Conservation (phyloP, 2,888 invertebrate species). For the Drosophila picticornis region DNA sequence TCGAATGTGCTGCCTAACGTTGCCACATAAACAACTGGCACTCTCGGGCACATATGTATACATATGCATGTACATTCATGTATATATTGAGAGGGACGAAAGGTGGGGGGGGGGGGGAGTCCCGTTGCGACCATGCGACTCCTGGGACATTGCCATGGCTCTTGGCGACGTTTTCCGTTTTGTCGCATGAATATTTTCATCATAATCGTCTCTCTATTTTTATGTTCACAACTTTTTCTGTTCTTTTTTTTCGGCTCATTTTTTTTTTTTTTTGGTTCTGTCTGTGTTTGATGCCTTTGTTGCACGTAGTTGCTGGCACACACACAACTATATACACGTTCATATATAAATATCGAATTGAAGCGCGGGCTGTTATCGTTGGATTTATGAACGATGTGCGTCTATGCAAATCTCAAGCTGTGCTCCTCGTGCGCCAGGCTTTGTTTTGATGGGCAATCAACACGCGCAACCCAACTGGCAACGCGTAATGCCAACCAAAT, state of each 20-base stretch:
- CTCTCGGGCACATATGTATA: background rate
- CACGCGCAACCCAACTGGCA: slow-evolving; percentile 51
- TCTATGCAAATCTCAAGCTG: slow-evolving; percentile 75
- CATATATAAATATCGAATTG: slow-evolving; percentile 30
- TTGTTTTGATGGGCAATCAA: slow-evolving; percentile 77
- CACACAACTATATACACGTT: slow-evolving; percentile 7
- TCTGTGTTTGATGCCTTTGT: slow-evolving; percentile 1
- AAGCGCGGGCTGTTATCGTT: slow-evolving; percentile 44
- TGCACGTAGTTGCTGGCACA: slow-evolving; percentile 27
- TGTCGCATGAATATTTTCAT: slow-evolving; percentile 80
- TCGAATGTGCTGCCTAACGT: slow-evolving; percentile 73
- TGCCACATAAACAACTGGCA: slow-evolving; percentile 71
- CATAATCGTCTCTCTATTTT: slow-evolving; percentile 77
- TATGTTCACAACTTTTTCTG: slow-evolving; percentile 59
- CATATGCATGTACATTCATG: slow-evolving; percentile 1
- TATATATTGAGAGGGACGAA: background rate
- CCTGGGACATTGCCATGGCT: slow-evolving; percentile 44
- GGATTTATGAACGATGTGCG: slow-evolving; percentile 38
- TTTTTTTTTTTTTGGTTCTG: background rate
- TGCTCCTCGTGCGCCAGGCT: slow-evolving; percentile 46
- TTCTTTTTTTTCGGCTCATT: background rate
- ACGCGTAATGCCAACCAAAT: slow-evolving; percentile 1
- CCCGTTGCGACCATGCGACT: slow-evolving; percentile 31
- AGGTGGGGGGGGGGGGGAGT: background rate
- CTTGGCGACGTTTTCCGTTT: slow-evolving; percentile 62